phyloP scores from a whole-genome alignment of 2,797 vertebrate species.

The Mus spretus region DNA sequence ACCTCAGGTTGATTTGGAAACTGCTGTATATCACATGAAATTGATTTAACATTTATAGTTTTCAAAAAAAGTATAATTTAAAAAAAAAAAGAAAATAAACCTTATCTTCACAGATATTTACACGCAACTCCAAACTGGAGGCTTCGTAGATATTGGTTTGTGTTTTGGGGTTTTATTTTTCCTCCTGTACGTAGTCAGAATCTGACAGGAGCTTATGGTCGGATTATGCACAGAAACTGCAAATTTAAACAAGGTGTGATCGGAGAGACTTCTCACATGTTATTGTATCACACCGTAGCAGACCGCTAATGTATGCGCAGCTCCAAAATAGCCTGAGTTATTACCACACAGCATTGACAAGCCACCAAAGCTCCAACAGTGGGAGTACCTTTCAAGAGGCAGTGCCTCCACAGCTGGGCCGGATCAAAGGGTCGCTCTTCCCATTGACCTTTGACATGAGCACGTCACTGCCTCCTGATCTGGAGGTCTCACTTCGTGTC shows the following conservation, averaged over 20 bases:
- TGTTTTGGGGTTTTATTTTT: conserved; percentile 9
- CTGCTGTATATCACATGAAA: conserved; percentile 47
- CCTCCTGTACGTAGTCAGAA: conserved; percentile 86
- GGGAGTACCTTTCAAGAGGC: conserved; percentile 57
- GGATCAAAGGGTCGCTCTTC: conserved; percentile 3
- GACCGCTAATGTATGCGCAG: conserved; percentile 89
- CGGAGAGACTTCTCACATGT: conserved; percentile 89
- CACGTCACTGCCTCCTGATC: neutral
- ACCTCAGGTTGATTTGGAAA: neutral
- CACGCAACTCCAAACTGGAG: conserved; percentile 78
- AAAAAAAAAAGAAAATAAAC: conserved; percentile 73
- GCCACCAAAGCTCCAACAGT: conserved; percentile 66
- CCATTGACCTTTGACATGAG: neutral
- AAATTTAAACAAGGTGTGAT: conserved; percentile 90
- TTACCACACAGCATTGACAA: conserved; percentile 84
- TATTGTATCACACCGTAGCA: conserved; percentile 87
- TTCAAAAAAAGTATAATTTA: conserved; percentile 64
- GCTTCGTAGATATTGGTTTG: conserved; percentile 78
- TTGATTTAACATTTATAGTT: conserved; percentile 67
- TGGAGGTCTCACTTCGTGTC: conserved; percentile 8
- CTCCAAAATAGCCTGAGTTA: conserved; percentile 89
- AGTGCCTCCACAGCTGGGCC: neutral
- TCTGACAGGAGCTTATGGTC: conserved; percentile 88
- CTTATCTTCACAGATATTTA: conserved; percentile 72
- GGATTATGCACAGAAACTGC: conserved; percentile 89